A percentile compares a stretch with the other conserved stretches of the same genome.
Conservation (phyloP, 2,797 vertebrate species). For the Arctocebus calabarensis region DNA sequence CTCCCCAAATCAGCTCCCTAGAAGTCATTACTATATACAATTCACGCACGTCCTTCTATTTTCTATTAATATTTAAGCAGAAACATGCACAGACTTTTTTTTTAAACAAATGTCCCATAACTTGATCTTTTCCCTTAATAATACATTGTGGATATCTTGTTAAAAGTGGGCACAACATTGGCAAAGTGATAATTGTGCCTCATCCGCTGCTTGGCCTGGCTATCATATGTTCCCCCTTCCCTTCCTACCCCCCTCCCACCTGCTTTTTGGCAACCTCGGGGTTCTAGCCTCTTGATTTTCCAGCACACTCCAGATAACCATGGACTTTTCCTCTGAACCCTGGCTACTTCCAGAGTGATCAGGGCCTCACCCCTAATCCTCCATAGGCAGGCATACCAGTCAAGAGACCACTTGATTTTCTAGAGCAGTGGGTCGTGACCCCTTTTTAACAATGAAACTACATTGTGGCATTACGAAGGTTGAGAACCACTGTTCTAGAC, state of each 20-base stretch:
- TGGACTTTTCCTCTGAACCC: slow-evolving; percentile 88
- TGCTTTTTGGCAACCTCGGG: slow-evolving; percentile 90
- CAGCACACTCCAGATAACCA: slow-evolving; percentile 89
- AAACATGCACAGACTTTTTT: slow-evolving; percentile 5
- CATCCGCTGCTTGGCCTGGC: slow-evolving; percentile 91
- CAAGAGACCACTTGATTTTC: slow-evolving; percentile 90
- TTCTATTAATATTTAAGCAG: not conserved
- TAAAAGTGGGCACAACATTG: slow-evolving; percentile 90
- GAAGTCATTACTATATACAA: slow-evolving; percentile 1
- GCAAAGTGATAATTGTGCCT: slow-evolving; percentile 92
- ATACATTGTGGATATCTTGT: slow-evolving; percentile 84
- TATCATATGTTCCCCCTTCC: slow-evolving; percentile 90
- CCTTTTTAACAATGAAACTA: too few species aligned
- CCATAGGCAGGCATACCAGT: slow-evolving; percentile 34
- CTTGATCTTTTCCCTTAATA: not conserved
- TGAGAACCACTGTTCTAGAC: not conserved
- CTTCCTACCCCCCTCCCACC: slow-evolving; percentile 85
- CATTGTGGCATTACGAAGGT: too few species aligned
- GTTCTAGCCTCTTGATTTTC: slow-evolving; percentile 91
- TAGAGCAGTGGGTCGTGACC: not conserved
- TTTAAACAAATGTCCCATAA: not conserved
- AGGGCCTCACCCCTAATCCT: not conserved
- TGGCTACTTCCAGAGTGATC: not conserved
- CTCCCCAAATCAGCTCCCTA: not conserved
- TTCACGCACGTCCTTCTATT: not conserved